Percentiles rank a stretch among this genome's conserved stretches.
These are phyloP conservation scores for Drosophila repleta DNA, from an alignment of 1,140 invertebrate species.

Conservation along the genomic window DNA sequence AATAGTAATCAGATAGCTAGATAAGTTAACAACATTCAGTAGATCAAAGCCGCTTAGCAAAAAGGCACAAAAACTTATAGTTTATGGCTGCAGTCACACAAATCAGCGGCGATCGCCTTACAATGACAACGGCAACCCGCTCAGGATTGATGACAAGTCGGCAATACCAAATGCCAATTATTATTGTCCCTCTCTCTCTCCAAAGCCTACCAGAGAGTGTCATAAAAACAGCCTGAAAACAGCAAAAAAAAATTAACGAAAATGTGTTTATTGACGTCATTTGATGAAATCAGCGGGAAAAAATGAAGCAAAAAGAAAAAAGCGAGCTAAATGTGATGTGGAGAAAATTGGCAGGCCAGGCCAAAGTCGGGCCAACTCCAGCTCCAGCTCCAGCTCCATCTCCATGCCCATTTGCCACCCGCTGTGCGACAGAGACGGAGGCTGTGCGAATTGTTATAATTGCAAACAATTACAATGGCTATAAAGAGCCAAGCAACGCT, in stretches of 20 bases:
- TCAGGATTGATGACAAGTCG: constrained; percentile 75
- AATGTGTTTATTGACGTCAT: constrained; percentile 79
- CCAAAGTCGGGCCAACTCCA: constrained; percentile 14
- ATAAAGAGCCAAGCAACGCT: constrained; percentile 38
- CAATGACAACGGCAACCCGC: constrained; percentile 43
- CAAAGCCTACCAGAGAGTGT: constrained; percentile 50
- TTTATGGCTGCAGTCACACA: constrained; percentile 55
- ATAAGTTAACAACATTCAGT: constrained; percentile 23
- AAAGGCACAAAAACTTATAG: constrained; percentile 63
- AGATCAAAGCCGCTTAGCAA: constrained; percentile 75
- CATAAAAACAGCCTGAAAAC: constrained; percentile 59
- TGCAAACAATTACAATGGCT: constrained; percentile 72
- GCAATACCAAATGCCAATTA: constrained; percentile 75
- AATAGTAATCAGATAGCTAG: constrained; percentile 2
- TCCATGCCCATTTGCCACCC: constrained; percentile 53
- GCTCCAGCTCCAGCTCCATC: constrained; percentile 34
- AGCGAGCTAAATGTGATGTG: constrained; percentile 45
- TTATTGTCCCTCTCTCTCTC: constrained; percentile 22
- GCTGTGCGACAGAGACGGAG: constrained; percentile 40
- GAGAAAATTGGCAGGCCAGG: constrained; percentile 59
- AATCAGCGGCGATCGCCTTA: constrained; percentile 51
- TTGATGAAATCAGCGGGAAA: constrained; percentile 51
- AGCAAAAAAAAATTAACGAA: constrained; percentile 61
- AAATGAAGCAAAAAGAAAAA: constrained; percentile 5
- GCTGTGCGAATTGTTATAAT: constrained; percentile 69